Evolutionary conservation across 2,797 vertebrate genomes (phyloP).

Genomic region (Melanotaenia pygmaea): DNA sequence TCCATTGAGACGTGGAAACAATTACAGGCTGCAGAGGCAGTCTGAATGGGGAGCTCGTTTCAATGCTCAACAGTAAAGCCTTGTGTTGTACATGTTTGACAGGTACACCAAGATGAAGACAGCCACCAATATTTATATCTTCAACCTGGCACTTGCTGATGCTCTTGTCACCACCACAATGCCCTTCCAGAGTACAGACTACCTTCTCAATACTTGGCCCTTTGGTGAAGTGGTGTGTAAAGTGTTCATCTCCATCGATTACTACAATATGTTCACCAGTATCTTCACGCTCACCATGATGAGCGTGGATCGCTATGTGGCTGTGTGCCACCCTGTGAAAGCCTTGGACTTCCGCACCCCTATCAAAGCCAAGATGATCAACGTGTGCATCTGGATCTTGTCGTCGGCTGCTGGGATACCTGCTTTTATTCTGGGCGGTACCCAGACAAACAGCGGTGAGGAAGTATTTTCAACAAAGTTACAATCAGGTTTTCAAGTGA

Average conservation of each 20-base stretch:
- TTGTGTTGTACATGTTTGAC: slow-evolving; percentile 49
- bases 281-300: slow-evolving; percentile 99
- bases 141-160: slow-evolving; percentile 96
- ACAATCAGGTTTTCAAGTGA: slow-evolving; percentile 16
- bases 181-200: slow-evolving; percentile 97
- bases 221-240: slow-evolving; percentile 96
- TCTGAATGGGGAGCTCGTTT: slow-evolving; percentile 4
- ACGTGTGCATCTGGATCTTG: slow-evolving; percentile 96
- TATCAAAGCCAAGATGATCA: slow-evolving; percentile 95
- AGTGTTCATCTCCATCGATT: slow-evolving; percentile 96
- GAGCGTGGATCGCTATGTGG: slow-evolving; percentile 98
- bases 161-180: slow-evolving; percentile 94
- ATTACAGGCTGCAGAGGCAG: not conserved
- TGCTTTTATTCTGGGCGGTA: slow-evolving; percentile 93
- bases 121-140: slow-evolving; percentile 98
- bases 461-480: slow-evolving; percentile 1
- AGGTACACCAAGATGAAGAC: slow-evolving; percentile 99
- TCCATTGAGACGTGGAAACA: not conserved
- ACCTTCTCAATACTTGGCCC: slow-evolving; percentile 95
- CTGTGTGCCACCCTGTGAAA: slow-evolving; percentile 96
- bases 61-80: not conserved
- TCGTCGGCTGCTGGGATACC: slow-evolving; percentile 96
- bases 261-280: slow-evolving; percentile 99
- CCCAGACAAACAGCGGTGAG: slow-evolving; percentile 93
- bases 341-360: slow-evolving; percentile 96